Base-by-base conservation (phyloP, 2,797 vertebrate genomes). In the Malurus splendens region DNA sequence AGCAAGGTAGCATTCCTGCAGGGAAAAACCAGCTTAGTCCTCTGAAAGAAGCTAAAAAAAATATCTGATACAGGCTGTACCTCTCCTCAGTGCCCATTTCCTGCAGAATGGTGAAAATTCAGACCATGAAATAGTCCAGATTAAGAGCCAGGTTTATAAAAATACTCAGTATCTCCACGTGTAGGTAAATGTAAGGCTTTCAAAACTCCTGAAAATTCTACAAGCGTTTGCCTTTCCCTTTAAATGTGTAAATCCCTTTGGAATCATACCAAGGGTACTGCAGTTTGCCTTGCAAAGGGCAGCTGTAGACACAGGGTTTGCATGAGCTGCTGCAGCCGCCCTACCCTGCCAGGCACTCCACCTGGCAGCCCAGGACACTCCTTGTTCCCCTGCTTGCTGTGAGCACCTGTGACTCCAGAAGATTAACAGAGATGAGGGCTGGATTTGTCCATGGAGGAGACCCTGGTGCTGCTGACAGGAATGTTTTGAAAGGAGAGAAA, bases 211-310 rank as follows among this genome's bases (percentile, higher is more conserved):
- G 67, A 55, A 38, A 47, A 59, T 85, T 55, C 62, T 36, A 18
- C 1, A 1, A 75, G 38, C 33, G 73, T 50, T 78, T 80, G 54
- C 62, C 42, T 75, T 68, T 86, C 48, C 56, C 25, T 72, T 59
- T 41, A 44, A 76, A 36, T 38, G 73, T 89, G 81, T 36, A 68
- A 90, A 73, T 92, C 66, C 45, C 41, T 45, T 56, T 57, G 59
- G 74, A 82, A 47, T 66, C 39, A 5, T 36, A n/a, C 64, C 45
- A 36, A 48, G 54, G 73, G 14, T 30, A 60, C 71, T 92, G 64
- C 64, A 41, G 18, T 42, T 90, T 94, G 92, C 93, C 56, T 93
- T 90, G 90, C 90, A 90, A 92, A 95, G 74, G 52, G 45, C 50
- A 38, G 44, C 39, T 4, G 4, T 2, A 2, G 5, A 24, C 23